Percentiles rank a stretch among this genome's conserved stretches.
phyloP scores from a whole-genome alignment of 2,888 invertebrate species.

The Orchesellides sinensis region DNA sequence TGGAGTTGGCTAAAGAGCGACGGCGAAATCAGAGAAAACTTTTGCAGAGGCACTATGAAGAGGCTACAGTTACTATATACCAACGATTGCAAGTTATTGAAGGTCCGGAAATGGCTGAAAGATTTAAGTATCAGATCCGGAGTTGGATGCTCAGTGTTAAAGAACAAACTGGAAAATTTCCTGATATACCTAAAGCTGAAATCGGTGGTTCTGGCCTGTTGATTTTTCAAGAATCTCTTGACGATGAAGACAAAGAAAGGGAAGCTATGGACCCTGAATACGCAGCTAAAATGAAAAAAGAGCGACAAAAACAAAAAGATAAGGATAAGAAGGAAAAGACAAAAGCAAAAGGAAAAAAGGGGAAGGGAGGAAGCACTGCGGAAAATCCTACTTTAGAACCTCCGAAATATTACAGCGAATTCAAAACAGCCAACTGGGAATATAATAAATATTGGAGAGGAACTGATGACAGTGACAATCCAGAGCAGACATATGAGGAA shows the following conservation, averaged over 20 bases:
- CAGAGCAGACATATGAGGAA: conserved; percentile 86
- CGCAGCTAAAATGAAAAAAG: conserved; percentile 35
- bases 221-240: conserved; percentile 79
- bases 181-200: conserved; percentile 94
- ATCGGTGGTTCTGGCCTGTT: conserved; percentile 92
- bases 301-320: conserved; percentile 74
- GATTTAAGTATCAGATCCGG: conserved; percentile 90
- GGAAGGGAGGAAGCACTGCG: conserved; percentile 81
- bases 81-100: conserved; percentile 84
- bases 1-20: conserved; percentile 76
- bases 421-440: conserved; percentile 86
- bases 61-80: conserved; percentile 80
- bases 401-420: conserved; percentile 85
- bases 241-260: conserved; percentile 47
- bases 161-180: conserved; percentile 89
- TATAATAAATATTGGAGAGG: conserved; percentile 88
- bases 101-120: conserved; percentile 88
- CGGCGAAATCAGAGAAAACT: conserved; percentile 84
- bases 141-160: conserved; percentile 84
- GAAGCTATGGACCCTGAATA: conserved; percentile 38
- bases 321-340: conserved; percentile 79
- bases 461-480: conserved; percentile 86
- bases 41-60: conserved; percentile 79
- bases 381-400: conserved; percentile 80
- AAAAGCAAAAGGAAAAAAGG: conserved; percentile 79